phyloP scores from a whole-genome alignment of 53 echinoderm and acorn worm species.

The Holothuria scabra region DNA sequence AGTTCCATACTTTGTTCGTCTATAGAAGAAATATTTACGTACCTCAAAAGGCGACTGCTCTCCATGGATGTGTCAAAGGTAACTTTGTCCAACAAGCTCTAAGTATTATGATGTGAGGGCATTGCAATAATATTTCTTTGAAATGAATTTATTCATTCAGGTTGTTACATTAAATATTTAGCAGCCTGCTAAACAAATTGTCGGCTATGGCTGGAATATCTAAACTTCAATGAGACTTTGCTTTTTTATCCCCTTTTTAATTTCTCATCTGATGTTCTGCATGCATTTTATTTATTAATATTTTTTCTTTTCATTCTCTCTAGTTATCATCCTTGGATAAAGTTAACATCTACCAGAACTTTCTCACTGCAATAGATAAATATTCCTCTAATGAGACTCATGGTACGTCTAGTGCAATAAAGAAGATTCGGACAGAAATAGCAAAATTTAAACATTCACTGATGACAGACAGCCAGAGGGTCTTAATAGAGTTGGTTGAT shows the following conservation, averaged over 20 bases:
- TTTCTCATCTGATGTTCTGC: no score
- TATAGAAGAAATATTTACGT: constrained; percentile 54
- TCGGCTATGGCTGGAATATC: no score
- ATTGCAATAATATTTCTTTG: no score
- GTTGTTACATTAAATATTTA: no score
- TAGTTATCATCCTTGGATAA: neutral
- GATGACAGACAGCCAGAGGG: neutral
- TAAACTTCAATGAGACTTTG: no score
- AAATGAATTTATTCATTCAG: no score
- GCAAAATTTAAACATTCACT: constrained; percentile 9
- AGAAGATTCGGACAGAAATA: neutral
- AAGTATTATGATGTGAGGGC: no score
- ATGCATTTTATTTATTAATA: no score
- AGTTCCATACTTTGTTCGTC: constrained; percentile 26
- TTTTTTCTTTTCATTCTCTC: neutral
- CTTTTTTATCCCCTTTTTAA: no score
- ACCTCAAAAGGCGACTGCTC: constrained; percentile 49
- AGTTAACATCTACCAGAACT: constrained; percentile 9
- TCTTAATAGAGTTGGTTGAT: constrained; percentile 5
- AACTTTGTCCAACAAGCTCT: no score
- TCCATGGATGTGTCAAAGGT: constrained; percentile 38
- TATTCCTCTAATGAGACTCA: neutral
- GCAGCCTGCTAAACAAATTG: no score
- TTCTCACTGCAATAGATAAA: neutral
- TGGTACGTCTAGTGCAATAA: neutral